Base-by-base conservation (phyloP, 2,888 invertebrate genomes). In the Patella caerulea region DNA sequence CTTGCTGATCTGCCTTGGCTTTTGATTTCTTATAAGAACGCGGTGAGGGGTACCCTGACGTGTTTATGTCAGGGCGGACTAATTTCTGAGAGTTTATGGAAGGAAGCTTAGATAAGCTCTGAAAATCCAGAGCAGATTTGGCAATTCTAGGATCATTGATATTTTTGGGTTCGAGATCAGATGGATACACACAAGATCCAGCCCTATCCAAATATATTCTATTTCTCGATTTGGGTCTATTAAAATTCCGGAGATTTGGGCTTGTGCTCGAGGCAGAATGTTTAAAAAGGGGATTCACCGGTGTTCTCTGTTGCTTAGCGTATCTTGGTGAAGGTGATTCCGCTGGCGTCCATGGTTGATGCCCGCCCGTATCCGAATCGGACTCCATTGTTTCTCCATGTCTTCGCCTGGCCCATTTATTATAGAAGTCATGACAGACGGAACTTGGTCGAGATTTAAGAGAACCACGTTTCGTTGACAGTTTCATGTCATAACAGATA, bases 341-440 rank as follows among this genome's bases (percentile, higher is more conserved):
- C 9, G 45, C 45, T 45, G 45, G 45, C 45, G 9, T 45, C 45
- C 45, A 45, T 45, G 9, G 7, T 24, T 24, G 19, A 65, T 65
- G 24, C 19, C 65, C 65, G 11, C 19, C 65, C 9, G 65, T 24
- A 9, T 65, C 65, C 24, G 65, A 65, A 24, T 65, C 65, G 12
- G 65, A 24, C 15, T 65, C 65, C 45, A 45, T 7, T 65, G 65
- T 24, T 24, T 65, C 65, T 24, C 19, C 19, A 24, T 65, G 11
- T 24, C 12, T 9, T 24, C 69, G 59, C 14, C 76, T 34, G 11
- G 76, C 76, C 76, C 76, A 76, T 54, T 76, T 72, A n/a, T 76
- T 72, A 72, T 76, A 76, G 72, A 72, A 76, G 11, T 76, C 76
- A 54, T 76, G 72, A 54, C 55, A 59, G 17, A 76, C 76, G 1